Base-by-base conservation (phyloP, 2,888 invertebrate genomes). In the Galeruca laticollis region DNA sequence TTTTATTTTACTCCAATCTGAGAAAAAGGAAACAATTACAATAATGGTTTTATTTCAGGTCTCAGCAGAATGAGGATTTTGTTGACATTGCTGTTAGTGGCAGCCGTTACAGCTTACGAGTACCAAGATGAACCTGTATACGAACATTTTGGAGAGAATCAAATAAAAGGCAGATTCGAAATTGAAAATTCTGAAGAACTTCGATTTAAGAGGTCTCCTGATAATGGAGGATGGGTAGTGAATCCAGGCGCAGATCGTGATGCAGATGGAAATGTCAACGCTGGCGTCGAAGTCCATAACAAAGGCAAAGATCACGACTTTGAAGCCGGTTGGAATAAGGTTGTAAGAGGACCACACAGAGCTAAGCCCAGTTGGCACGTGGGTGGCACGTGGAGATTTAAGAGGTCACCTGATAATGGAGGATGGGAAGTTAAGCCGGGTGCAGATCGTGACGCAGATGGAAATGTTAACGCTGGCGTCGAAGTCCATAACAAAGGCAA, bases 161-260 rank as follows among this genome's bases (percentile, higher is more conserved):
- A n/a, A n/a, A n/a, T n/a, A n/a, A n/a, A n/a, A n/a, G n/a, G n/a
- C 40, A 40, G 20, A 18, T 15, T 21, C 73, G 75, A 20, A 74
- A 73, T 47, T 33, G 33, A 33, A 9, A 33, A 33, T 33, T 9
- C 33, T 33, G 33, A n/a, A n/a, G n/a, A n/a, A n/a, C n/a, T n/a
- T 3, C 43, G 64, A 21, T 51, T 51, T 13, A 51, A 51, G 6
- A 18, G 51, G 9, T 51, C 54, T 15, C 49, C 49, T 2, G 40
- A 40, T 20, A 51, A 51, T 20, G 33, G 52, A 35, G 52, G 52
- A 26, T 62, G 62, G 62, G 33, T 52, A 51, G 26, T 62, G 2
- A 35, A 35, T 13, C 33, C 31, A 15, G 33, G 33, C n/a, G 35
- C 18, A 4, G 15, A 21, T 18, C 18, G 35, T 15, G 56, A 56